phyloP scores from a whole-genome alignment of 2,113 vertebrate genomes.

The Choloepus hoffmanni region DNA sequence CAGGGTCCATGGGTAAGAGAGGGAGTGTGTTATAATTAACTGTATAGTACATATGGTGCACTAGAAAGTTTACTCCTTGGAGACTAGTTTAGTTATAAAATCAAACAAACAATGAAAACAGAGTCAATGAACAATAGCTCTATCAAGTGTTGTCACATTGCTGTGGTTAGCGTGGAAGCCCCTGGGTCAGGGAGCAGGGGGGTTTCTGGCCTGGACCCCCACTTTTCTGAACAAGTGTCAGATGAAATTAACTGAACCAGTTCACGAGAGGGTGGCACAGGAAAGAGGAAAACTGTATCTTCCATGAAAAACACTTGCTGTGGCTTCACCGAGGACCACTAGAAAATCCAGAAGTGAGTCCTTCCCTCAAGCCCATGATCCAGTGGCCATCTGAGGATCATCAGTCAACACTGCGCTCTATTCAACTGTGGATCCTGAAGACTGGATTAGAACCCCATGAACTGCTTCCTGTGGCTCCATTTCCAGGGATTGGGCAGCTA shows the following conservation, averaged over 20 bases:
- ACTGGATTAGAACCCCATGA: not conserved
- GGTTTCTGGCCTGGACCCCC: not conserved
- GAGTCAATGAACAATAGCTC: constrained; percentile 80
- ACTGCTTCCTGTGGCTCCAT: not conserved
- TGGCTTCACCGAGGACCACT: not conserved
- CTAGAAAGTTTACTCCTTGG: constrained; percentile 84
- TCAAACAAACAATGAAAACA: constrained; percentile 85
- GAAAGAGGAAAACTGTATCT: not conserved
- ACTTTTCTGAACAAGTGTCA: constrained; percentile 9
- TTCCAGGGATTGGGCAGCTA: not conserved
- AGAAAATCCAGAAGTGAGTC: not conserved
- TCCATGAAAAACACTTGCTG: not conserved
- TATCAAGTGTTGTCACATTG: constrained; percentile 27
- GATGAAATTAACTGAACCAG: not conserved
- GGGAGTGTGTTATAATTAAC: constrained; percentile 83
- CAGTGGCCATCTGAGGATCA: not conserved
- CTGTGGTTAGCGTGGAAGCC: not conserved
- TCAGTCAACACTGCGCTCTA: not conserved
- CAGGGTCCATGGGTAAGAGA: constrained; percentile 80
- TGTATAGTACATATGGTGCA: constrained; percentile 83
- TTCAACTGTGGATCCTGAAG: not conserved
- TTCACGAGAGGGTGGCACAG: not conserved
- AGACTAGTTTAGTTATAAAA: constrained; percentile 84
- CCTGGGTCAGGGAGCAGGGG: not conserved
- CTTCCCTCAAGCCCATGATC: not conserved